Conservation (phyloP, 37 sponge, comb jelly and placozoan genomes). For the Axinella damicornis region DNA sequence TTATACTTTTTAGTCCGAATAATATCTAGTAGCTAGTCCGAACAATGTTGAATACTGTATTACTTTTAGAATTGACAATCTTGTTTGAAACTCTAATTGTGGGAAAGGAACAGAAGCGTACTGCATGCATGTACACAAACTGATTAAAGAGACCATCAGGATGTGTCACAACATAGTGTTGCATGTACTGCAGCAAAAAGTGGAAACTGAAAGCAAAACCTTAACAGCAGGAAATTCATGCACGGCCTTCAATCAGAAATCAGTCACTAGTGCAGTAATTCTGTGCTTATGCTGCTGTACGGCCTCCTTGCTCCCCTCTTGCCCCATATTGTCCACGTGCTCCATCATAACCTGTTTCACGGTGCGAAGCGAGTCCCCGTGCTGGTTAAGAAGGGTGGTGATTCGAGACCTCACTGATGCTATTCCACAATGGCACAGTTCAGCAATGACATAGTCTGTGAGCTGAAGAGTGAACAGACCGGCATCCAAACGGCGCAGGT, state of each 20-base stretch:
- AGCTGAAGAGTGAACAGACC: conserved; percentile 95
- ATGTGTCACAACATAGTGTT: no score
- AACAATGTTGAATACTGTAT: no score
- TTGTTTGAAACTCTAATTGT: no score
- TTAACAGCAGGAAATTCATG: no score
- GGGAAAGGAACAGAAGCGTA: no score
- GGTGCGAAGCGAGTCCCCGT: conserved; percentile 61
- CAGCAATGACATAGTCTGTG: conserved; percentile 84
- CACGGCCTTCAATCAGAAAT: background rate
- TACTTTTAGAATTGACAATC: no score
- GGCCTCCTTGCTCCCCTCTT: conserved; percentile 12
- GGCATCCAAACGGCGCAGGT: conserved; percentile 88
- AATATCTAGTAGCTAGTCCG: no score
- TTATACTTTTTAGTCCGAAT: no score
- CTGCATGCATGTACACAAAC: no score
- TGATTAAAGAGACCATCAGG: no score
- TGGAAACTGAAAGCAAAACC: no score
- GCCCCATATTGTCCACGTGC: conserved; percentile 61
- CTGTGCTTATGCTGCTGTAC: conserved; percentile 15
- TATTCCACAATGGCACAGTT: conserved; percentile 64
- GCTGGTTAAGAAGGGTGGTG: conserved; percentile 65
- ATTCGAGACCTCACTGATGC: conserved; percentile 49
- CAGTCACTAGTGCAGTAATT: background rate
- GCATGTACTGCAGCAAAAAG: no score
- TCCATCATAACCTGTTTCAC: conserved; percentile 68